Conservation (phyloP, 2,113 vertebrate genomes). For the Octodon degus region DNA sequence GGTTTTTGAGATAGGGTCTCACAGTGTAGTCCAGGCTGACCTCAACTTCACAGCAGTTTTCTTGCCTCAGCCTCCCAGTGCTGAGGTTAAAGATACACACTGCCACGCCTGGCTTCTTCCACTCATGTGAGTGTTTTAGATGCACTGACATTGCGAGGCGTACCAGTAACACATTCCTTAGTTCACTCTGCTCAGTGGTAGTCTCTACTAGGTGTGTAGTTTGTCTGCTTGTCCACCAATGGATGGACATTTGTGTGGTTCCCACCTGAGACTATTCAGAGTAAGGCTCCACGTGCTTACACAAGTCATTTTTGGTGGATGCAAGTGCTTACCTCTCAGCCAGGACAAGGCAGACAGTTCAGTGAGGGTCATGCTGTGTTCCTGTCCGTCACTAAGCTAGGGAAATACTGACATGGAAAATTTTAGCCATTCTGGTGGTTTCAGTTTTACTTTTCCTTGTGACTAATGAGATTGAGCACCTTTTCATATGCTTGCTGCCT, state of each 20-base stretch:
- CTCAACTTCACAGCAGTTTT: background rate
- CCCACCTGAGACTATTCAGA: background rate
- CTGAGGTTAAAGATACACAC: too few species aligned
- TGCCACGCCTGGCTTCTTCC: background rate
- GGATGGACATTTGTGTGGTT: background rate
- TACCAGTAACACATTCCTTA: too few species aligned
- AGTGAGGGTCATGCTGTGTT: background rate
- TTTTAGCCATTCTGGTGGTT: background rate
- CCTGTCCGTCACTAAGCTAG: accelerated
- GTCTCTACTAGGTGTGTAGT: background rate
- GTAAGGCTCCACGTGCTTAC: too few species aligned
- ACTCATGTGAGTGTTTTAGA: background rate
- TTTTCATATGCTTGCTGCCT: background rate
- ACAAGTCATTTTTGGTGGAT: background rate
- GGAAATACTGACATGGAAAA: background rate
- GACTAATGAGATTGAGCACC: background rate
- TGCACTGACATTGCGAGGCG: background rate
- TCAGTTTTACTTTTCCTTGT: background rate
- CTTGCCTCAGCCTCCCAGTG: background rate
- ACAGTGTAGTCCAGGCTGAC: background rate
- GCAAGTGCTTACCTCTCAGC: background rate
- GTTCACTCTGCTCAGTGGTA: background rate
- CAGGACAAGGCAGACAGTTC: too few species aligned
- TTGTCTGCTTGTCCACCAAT: background rate
- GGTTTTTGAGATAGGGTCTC: background rate